Conservation (phyloP, 2,888 invertebrate species). For the Drosophila algonquin region DNA sequence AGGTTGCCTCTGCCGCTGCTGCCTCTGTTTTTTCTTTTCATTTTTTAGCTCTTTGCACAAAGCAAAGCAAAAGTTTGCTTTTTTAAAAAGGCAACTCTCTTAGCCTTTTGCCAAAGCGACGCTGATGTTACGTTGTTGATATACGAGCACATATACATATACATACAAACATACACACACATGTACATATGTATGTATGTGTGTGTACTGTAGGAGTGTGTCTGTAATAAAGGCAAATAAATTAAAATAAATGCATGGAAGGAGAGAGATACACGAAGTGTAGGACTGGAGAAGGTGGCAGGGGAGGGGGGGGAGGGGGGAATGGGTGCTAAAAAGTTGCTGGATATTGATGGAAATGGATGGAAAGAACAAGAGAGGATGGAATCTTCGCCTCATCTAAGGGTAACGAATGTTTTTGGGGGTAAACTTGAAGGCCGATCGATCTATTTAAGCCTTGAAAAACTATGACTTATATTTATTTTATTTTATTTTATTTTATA, state of each 20-base stretch:
- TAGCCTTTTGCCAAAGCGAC: constrained; percentile 58
- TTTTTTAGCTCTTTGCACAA: constrained; percentile 57
- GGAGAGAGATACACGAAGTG: neutral
- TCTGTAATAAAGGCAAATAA: constrained; percentile 60
- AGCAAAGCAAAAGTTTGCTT: constrained; percentile 71
- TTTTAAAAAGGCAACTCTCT: constrained; percentile 70
- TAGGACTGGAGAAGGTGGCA: constrained; percentile 46
- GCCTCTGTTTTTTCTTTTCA: constrained; percentile 9
- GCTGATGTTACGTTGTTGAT: constrained; percentile 20
- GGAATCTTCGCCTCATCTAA: neutral
- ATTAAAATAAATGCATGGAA: constrained; percentile 63
- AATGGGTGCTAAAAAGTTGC: constrained; percentile 37
- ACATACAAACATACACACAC: neutral
- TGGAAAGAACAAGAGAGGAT: neutral
- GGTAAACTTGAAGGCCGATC: neutral
- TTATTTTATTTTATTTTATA: no score
- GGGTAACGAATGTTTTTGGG: neutral
- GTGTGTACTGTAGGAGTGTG: constrained; percentile 8
- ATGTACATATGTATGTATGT: neutral
- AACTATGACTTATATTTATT: no score
- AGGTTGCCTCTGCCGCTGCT: neutral
- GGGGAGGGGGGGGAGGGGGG: no score
- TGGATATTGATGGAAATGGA: constrained; percentile 34
- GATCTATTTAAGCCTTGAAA: no score
- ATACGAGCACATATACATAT: neutral